Evolutionary conservation across 2,113 vertebrate genomes (phyloP), one percentile per base, ranked within the genome.

Genomic region (Baryphthengus martii): DNA sequence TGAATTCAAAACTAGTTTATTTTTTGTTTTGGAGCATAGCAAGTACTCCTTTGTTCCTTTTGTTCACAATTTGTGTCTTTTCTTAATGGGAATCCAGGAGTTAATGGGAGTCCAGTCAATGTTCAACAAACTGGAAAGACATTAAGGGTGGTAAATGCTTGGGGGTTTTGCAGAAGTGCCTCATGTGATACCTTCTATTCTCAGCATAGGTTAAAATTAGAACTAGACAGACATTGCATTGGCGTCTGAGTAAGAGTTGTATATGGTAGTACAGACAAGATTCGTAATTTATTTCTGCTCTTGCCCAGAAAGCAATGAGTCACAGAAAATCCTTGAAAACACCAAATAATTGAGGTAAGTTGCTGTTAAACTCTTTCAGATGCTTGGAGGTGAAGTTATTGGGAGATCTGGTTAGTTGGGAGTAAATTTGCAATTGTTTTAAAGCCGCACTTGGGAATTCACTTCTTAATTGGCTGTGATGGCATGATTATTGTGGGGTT

Each of bases 151-250:
- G 49, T 58, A 65, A 87, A 93, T 86, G 77, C 49, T 37, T 86
- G 28, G 91, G 75, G 71, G 44, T 12, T 33, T 77, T 87, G 72
- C 93, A 91, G 49, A 68, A 94, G 33, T 84, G 93, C 17, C 81
- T 96, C 98, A 98, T 96, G 97, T 98, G 98, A 98, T 95, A 91
- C 82, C 75, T 97, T 93, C 97, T 98, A 98, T 98, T 98, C 97
- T 97, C 95, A 97, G 98, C 97, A 42, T 53, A 42, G 84, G 84
- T 97, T 98, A 99, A 98, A 98, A 98, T 98, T 98, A 98, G 98
- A 97, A 95, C 33, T 45, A 66, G 63, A 63, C 95, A 96, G 86
- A 96, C 90, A 77, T 97, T 96, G 77, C 94, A 35, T 76, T 82
- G 72, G 52, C 66, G 93, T 68, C 89, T 73, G 84, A 71, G 89